Evolutionary conservation across 2,888 invertebrate genomes (phyloP), one percentile per base, ranked within the genome.

Genomic region (Hemistola chrysoprasaria): DNA sequence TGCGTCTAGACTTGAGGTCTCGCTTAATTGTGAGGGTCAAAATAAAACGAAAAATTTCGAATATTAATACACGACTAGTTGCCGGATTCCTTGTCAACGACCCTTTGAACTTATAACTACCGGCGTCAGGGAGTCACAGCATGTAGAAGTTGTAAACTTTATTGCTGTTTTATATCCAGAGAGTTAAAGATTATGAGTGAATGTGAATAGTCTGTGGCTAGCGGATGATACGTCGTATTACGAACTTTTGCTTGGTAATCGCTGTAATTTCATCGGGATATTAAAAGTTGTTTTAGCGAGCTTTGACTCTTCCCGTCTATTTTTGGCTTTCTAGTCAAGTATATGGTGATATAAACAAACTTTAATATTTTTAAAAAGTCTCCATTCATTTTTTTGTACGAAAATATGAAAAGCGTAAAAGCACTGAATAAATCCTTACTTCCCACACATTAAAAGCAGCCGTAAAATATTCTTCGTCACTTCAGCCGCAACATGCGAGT

Each of bases 21-120:
- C 44, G 39, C 29, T 31, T 23, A 30, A 52, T 50, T 44, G 45
- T 50, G 54, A 56, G 54, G 51, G 55, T 62, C 47, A 57, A 54
- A 62, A 58, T 64, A 57, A 56, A n/a, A n/a, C n/a, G n/a, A n/a
- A n/a, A n/a, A 65, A 47, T 40, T 63, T 59, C 40, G 46, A 56
- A 59, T 61, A 61, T 65, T 55, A 51, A 64, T 64, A 56, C 56
- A n/a, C n/a, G n/a, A n/a, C n/a, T n/a, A 47, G 27, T 38, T 41
- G 32, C 48, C 6, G 9, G 11, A 27, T 41, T 25, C 4, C 26
- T 29, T 23, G 50, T 47, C 47, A 48, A 37, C 11, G 40, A 36
- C 40, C 40, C 27, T 40, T 29, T 53, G 50, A 56, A 58, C 44
- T 38, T 23, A 21, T 40, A 22, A 41, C 47, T 40, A 34, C 33